Percentiles rank a stretch among this genome's conserved stretches.
phyloP scores from a whole-genome alignment of 2,113 vertebrate species.

The Paraplagusia blochii region DNA sequence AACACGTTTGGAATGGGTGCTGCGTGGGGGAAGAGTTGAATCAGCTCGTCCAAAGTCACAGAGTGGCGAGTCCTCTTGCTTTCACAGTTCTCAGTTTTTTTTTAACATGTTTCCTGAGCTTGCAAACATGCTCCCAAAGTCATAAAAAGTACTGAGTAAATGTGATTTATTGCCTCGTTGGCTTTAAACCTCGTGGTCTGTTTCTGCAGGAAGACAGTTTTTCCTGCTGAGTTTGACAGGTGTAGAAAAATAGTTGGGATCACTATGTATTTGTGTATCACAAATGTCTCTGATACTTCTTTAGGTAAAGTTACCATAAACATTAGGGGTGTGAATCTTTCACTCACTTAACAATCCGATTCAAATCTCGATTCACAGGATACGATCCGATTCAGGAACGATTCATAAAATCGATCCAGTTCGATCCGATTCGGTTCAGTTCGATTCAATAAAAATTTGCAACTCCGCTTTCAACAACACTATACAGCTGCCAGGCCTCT shows the following conservation, averaged over 20 bases:
- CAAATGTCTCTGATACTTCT: no score
- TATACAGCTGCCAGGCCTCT: no score
- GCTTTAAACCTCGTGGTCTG: constrained; percentile 1
- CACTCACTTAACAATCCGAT: no score
- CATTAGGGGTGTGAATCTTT: no score
- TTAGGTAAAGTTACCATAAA: no score
- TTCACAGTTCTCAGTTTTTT: constrained; percentile 13
- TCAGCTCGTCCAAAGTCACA: constrained; percentile 50
- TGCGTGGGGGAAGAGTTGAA: constrained; percentile 26
- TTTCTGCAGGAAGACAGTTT: constrained; percentile 30
- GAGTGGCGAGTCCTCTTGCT: constrained; percentile 44
- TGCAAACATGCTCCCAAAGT: constrained; percentile 33
- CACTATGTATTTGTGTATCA: neutral
- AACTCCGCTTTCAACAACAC: no score
- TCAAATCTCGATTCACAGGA: no score
- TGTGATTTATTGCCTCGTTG: constrained; percentile 18
- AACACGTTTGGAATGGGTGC: constrained; percentile 37
- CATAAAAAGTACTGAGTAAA: constrained; percentile 1
- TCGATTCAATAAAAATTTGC: no score
- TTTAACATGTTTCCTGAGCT: constrained; percentile 41
- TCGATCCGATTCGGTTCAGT: no score
- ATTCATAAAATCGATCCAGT: no score
- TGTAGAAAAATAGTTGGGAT: constrained; percentile 9
- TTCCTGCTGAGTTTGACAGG: constrained; percentile 1
- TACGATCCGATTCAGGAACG: no score